Base-by-base conservation (phyloP, 2,113 vertebrate species). In the Hypocryptadius cinnamomeus region DNA sequence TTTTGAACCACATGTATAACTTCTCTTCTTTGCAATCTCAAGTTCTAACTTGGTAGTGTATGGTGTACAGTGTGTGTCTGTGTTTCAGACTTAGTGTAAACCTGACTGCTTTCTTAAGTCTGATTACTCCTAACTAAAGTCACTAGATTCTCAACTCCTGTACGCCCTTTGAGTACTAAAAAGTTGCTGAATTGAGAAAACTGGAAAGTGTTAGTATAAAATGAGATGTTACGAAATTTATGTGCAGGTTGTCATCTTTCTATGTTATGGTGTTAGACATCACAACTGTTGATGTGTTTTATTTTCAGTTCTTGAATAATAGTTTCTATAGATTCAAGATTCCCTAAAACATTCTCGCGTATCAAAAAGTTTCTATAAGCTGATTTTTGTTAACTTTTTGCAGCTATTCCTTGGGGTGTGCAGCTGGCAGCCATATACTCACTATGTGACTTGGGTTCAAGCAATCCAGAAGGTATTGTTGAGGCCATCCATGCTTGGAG, bases 351-450 rank as follows among this genome's bases (percentile, higher is more conserved):
- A 22, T 40, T 9, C 23, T 13, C 69, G 11, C 21, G 9, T 61
- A 20, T 44, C 21, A 33, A 54, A 33, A 54, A 72, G 31, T 60
- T 77, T 70, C 71, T 53, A 0, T 57, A 45, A 39, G 31, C 31
- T 66, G 48, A 59, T 42, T 25, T 50, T 17, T 80, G 13, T 53
- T 80, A 65, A 64, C 48, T 66, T 80, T 88, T 95, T 97, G 20
- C 95, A 99, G 99, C 97, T 93, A 97, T 99, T 37, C 98, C 98
- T 2, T 99, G 99, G 99, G 98, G 98, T 22, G 98, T 99, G 61
- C 99, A 99, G 96, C 95, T 99, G 83, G 98, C 99, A n/a, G 98
- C 99, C 0, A 51, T 99, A 79, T 99, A 99, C 84, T 98, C 99
- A 37, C 98, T 99, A 40, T 98, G 98, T 61, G 99, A 99, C 85